These are phyloP conservation scores for Phrynocephalus versicolor DNA, from an alignment of 2,113 vertebrate genomes.

Conservation along the genomic window DNA sequence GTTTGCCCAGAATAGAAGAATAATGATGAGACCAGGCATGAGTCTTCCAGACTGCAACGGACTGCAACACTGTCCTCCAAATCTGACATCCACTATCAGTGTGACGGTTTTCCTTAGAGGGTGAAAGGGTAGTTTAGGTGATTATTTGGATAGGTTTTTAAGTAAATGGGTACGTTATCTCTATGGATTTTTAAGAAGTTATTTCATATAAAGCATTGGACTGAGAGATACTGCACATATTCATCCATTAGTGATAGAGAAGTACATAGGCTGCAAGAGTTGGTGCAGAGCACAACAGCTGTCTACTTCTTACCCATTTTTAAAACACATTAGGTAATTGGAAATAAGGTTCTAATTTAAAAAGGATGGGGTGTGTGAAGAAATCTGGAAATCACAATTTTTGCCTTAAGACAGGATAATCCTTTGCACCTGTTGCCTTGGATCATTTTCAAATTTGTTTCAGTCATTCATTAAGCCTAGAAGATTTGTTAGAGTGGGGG, in stretches of 20 bases:
- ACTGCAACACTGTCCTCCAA: background rate
- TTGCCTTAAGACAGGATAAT: constrained; percentile 48
- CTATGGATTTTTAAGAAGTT: background rate
- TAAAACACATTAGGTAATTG: background rate
- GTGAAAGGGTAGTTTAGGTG: no score
- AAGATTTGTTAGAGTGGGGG: constrained; percentile 50
- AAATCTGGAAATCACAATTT: constrained; percentile 46
- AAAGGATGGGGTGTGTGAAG: constrained; percentile 13
- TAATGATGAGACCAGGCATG: background rate
- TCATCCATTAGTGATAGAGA: background rate
- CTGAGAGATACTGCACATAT: background rate
- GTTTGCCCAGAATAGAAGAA: background rate
- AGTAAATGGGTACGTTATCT: background rate
- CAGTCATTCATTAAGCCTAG: constrained; percentile 47
- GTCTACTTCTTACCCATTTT: background rate
- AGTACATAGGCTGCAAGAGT: background rate
- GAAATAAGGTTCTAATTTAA: constrained; percentile 28
- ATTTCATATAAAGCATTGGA: background rate
- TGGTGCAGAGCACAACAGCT: background rate
- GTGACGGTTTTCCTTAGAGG: background rate
- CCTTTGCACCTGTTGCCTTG: constrained; percentile 56
- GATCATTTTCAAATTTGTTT: constrained; percentile 54
- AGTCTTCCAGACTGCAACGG: background rate
- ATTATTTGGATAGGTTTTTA: no score
- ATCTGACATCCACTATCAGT: background rate